A percentile compares a stretch with the other conserved stretches of the same genome.
Evolutionary conservation across 2,888 invertebrate species (phyloP).

Genomic region (Malacosoma neustria): DNA sequence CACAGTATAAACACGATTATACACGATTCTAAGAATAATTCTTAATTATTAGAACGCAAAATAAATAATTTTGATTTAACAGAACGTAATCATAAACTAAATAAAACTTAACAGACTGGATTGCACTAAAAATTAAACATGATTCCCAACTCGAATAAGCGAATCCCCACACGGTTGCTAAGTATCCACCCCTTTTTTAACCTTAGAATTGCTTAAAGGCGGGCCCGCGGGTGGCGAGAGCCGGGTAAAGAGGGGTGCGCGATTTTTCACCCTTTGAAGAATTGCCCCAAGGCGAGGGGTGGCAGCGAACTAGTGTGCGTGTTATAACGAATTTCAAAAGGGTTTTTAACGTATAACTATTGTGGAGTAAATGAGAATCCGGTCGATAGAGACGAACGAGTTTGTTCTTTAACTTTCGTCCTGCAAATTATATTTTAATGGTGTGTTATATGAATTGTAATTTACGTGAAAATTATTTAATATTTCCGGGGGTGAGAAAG

Average conservation of each 20-base stretch:
- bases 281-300: conserved; percentile 68
- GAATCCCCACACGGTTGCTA: conserved; percentile 53
- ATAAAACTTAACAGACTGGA: too few relatives aligned
- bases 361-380: conserved; percentile 8
- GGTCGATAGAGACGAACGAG: neutral
- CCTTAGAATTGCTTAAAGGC: conserved; percentile 69
- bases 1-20: too few relatives aligned
- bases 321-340: conserved; percentile 63
- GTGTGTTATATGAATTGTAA: too few relatives aligned
- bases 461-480: too few relatives aligned
- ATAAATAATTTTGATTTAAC: too few relatives aligned
- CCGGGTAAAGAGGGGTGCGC: conserved; percentile 17
- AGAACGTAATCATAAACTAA: neutral
- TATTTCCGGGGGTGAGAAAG: too few relatives aligned
- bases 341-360: conserved; percentile 48
- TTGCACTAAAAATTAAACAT: too few relatives aligned
- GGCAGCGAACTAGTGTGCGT: conserved; percentile 44
- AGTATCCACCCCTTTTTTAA: conserved; percentile 72
- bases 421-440: too few relatives aligned
- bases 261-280: conserved; percentile 73
- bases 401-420: neutral
- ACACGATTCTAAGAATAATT: too few relatives aligned
- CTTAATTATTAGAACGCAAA: too few relatives aligned
- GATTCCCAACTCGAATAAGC: conserved; percentile 22
- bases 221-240: conserved; percentile 36